These are phyloP conservation scores for Chroicocephalus ridibundus DNA, from an alignment of 2,113 vertebrate genomes.

Conservation along the genomic window DNA sequence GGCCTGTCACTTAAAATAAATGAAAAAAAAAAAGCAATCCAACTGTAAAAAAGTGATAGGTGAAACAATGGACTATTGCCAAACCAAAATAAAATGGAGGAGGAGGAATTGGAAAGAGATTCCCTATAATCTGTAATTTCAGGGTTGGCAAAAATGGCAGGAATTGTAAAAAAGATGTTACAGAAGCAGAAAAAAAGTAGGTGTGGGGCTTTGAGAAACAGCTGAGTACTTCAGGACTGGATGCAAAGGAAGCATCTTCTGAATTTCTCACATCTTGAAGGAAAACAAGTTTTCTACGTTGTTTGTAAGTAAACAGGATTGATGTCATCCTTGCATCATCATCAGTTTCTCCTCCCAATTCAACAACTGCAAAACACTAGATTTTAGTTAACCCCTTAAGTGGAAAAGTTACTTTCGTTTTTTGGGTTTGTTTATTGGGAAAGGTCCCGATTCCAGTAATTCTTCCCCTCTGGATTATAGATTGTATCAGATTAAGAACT, in stretches of 20 bases:
- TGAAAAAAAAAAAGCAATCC: neutral
- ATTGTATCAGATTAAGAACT: neutral
- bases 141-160: neutral
- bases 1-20: neutral
- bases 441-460: neutral
- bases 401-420: neutral
- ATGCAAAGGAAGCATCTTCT: neutral
- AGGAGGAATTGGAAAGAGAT: neutral
- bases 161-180: neutral
- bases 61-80: neutral
- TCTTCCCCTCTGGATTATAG: neutral
- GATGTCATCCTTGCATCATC: neutral
- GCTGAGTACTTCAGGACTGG: neutral
- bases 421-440: neutral
- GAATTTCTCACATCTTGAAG: neutral
- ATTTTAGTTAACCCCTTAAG: neutral
- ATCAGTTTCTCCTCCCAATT: neutral
- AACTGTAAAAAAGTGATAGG: neutral
- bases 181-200: neutral
- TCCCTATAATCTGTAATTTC: constrained; percentile 13
- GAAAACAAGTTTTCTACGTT: neutral
- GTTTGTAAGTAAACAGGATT: neutral
- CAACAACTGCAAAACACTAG: neutral
- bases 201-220: neutral
- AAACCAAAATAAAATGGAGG: neutral